Evolutionary conservation across 2,113 vertebrate genomes (phyloP).

Genomic region (Pristiophorus japonicus): DNA sequence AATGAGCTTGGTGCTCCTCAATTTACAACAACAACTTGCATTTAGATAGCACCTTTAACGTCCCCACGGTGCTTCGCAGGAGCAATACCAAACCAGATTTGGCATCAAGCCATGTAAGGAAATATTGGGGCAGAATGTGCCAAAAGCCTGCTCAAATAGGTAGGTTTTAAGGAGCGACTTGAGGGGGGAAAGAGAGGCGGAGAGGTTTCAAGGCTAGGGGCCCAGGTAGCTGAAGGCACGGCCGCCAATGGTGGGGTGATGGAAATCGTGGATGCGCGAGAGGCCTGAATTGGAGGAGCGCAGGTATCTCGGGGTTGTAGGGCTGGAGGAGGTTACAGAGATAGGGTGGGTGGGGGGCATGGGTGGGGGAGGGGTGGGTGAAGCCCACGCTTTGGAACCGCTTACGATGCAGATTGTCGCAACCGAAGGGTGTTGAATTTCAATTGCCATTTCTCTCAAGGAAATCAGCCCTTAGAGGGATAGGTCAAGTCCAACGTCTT

Average conservation of each 20-base stretch:
- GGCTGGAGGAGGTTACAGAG: neutral
- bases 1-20: too few relatives aligned
- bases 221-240: too few relatives aligned
- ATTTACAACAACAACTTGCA: neutral
- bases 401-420: neutral
- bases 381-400: too few relatives aligned
- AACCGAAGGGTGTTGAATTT: neutral
- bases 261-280: too few relatives aligned
- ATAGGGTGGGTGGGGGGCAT: too few relatives aligned
- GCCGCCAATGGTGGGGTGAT: too few relatives aligned
- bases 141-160: neutral
- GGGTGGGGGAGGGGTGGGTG: neutral
- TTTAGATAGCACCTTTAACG: neutral
- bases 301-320: neutral
- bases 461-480: neutral
- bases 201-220: neutral
- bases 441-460: neutral
- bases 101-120: too few relatives aligned
- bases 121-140: too few relatives aligned
- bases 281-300: too few relatives aligned
- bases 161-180: neutral
- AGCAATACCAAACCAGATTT: neutral
- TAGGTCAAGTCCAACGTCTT: neutral
- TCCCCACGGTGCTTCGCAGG: neutral
- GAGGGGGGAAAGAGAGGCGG: neutral